Evolutionary conservation across 30 jellyfish, hydroid and myxozoan genomes (phyloP), one percentile per base, ranked within the genome.

Genomic region (Calvadosia cruxmelitensis): DNA sequence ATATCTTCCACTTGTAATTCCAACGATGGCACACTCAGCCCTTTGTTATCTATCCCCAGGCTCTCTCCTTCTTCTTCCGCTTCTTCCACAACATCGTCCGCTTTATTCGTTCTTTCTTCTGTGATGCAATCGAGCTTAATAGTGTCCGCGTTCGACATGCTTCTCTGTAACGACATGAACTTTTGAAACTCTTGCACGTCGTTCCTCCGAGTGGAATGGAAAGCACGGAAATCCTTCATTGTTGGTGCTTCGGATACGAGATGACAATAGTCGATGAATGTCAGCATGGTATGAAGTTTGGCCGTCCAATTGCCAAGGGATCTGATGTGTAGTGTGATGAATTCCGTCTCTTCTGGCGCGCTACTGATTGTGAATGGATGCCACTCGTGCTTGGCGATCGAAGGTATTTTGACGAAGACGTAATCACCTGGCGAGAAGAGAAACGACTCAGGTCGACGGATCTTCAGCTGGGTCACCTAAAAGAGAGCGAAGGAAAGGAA

Each of bases 281-380:
- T 42, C 20, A 42, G 20, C 20, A 42, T 5, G 20, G 57, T 42
- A 42, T 42, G 57, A 42, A 42, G 57, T 42, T 42, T 42, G 20
- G 57, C 57, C 20, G 57, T 42, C 57, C 57, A 42, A 20, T 42
- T 42, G 20, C 57, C 57, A 42, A 42, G 57, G 57, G 57, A 42
- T 5, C 57, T 10, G 20, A 42, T 42, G 57, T 42, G 57, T 5
- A 42, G 57, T 42, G 57, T 42, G 20, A 42, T 5, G 20, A 5
- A 42, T 5, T 20, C 57, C 15, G 10, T 42, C 20, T 42, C 57
- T 42, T 42, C 57, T 5, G 57, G 57, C 15, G 57, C 57, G 20
- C 57, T 42, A 42, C 57, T 42, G 20, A 42, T 42, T 42, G 57
- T 42, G 20, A 42, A 42, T 42, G 57, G 57, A 42, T 42, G 57